Evolutionary conservation across 1,140 invertebrate genomes (phyloP), one percentile per base, ranked within the genome.

Genomic region (Potamilus streckersoni): DNA sequence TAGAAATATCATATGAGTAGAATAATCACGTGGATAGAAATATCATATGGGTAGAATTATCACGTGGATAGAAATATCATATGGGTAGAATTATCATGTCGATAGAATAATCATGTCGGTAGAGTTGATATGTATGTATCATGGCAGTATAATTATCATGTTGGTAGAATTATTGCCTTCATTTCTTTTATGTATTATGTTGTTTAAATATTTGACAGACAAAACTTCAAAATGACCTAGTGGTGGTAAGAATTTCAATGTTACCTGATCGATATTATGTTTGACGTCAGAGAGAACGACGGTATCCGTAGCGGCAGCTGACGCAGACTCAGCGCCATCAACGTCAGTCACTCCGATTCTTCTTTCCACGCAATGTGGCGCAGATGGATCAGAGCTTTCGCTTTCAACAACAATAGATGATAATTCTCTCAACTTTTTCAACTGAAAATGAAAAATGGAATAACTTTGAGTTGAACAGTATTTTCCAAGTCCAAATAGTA

Each of bases 381-480:
- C 65, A 60, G 78, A 69, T 62, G 74, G 60, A 12, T 71, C 78
- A 23, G 78, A 68, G 49, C 70, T 71, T 16, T 82, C 82, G 15
- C 80, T 76, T 2, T 81, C 82, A 31, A 80, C 69, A 4, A 84
- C 74, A 56, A 83, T 79, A 15, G 71, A 65, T 8, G 82, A 82
- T 20, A 86, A 71, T 67, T 86, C 85, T 17, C 83, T 73, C 0
- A 86, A 72, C 17, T 83, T 73, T 60, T 82, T 83, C 20, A 84
- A 59, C 84, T 86, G 64, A 73, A 69, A 60, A 56, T 55, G 27
- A 64, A 65, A 71, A 60, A 68, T 17, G 73, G 16, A 49, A 61
- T 27, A 68, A 2, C n/a, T 31, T 23, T 68, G 27, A n/a, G 16
- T n/a, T 31, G n/a, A 20, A 38, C 19, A 74, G 38, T 66, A 31